Base-by-base conservation (phyloP, 2,113 vertebrate genomes). In the Eurystomus gularis region DNA sequence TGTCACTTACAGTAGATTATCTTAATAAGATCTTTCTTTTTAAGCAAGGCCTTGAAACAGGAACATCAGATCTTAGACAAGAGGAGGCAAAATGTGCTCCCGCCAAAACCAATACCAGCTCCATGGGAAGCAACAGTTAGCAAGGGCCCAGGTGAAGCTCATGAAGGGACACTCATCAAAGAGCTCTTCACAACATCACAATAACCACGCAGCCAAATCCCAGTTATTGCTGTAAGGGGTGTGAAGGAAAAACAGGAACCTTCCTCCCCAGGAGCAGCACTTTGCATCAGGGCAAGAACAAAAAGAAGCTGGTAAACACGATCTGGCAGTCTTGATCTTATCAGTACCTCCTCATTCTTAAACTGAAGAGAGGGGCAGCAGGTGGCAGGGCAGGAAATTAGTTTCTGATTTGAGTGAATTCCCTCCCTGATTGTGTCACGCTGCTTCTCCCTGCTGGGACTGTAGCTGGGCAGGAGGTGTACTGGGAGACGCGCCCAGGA, bases 21-120 rank as follows among this genome's bases (percentile, higher is more conserved):
- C 40, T 49, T 49, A 9, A 1, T 1, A 29, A 49, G 25, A 35
- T 3, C 12, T 16, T 12, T 6, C 69, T 57, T 25, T 26, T 7
- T 15, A 31, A 79, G 33, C 84, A 35, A 82, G 28, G 25, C 8
- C 10, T 28, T 23, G 79, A n/a, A 44, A 64, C 0, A 37, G 29
- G 20, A 62, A 16, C 25, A 23, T 7, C 66, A 49, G 24, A 35
- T 28, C 72, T 70, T 13, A 10, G 26, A 8, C 10, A 60, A 5
- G 13, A 49, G 40, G 20, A 49, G 54, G 37, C 86, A 35, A 26
- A 39, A 42, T 0, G 3, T 16, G 48, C 44, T 76, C 8, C 72
- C 52, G 18, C 3, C 1, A 0, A 62, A 46, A 61, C 25, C 33
- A 28, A 12, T 12, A 9, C 6, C 1, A 1, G 37, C 29, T 21